phyloP scores from a whole-genome alignment of 2,113 vertebrate genomes.

The Isurus oxyrinchus region DNA sequence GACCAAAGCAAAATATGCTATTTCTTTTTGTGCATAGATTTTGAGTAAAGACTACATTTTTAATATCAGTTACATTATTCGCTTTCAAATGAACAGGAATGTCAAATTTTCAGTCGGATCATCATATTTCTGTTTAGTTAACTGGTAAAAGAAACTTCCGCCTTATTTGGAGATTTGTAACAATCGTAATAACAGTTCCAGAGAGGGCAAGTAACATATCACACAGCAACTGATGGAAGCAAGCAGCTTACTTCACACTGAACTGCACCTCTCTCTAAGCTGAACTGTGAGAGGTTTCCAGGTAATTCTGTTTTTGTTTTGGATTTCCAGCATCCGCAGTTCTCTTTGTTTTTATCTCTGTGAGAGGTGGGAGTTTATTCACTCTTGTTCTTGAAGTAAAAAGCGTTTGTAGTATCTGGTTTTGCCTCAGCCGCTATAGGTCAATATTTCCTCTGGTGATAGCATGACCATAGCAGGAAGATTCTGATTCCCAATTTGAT shows the following conservation, averaged over 20 bases:
- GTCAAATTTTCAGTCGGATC: neutral
- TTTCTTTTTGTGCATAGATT: neutral
- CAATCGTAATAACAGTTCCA: constrained; percentile 10
- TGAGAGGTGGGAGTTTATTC: neutral
- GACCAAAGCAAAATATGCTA: neutral
- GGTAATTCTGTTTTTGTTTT: too few species aligned
- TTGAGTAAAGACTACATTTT: neutral
- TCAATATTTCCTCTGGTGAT: neutral
- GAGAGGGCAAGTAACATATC: neutral
- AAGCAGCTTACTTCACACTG: neutral
- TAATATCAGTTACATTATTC: constrained; percentile 15
- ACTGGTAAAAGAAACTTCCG: neutral
- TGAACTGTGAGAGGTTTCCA: neutral
- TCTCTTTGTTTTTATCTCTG: too few species aligned
- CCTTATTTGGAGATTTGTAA: neutral
- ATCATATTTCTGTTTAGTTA: constrained; percentile 21
- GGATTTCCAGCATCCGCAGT: too few species aligned
- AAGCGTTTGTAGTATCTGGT: neutral
- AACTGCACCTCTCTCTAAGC: neutral
- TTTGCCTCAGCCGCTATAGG: neutral
- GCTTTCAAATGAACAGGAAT: constrained; percentile 20
- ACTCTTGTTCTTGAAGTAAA: neutral
- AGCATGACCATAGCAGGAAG: neutral
- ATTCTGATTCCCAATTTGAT: neutral
- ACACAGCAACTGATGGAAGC: neutral